Percentiles rank a stretch among this genome's conserved stretches.
Conservation (phyloP, 2,888 invertebrate species). For the Palloptera scutellata region DNA sequence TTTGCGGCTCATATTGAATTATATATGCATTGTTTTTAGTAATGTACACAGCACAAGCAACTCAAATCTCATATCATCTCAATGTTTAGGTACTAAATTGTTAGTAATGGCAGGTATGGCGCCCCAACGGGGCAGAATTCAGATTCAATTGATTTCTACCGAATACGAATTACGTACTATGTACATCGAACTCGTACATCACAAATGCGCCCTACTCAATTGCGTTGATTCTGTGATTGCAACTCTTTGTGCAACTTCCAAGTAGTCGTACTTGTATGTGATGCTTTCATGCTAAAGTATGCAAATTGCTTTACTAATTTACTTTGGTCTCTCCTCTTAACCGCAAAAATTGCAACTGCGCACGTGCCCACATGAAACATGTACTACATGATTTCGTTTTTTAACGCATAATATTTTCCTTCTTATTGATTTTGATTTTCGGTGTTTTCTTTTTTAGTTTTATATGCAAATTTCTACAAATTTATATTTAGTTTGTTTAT, state of each 20-base stretch:
- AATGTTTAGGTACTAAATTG: constrained; percentile 39
- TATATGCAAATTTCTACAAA: constrained; percentile 16
- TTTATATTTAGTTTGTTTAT: constrained; percentile 31
- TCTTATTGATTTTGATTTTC: constrained; percentile 5
- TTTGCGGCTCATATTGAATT: background rate
- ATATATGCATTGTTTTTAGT: background rate
- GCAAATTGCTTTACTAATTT: constrained; percentile 12
- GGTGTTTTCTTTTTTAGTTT: background rate
- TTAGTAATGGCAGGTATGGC: constrained; percentile 43
- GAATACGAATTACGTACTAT: background rate
- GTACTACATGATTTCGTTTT: background rate
- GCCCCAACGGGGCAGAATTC: constrained; percentile 43
- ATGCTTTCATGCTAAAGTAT: background rate
- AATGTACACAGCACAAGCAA: too few species aligned
- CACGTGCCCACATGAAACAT: constrained; percentile 24
- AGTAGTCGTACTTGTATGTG: too few species aligned
- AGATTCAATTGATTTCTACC: constrained; percentile 29
- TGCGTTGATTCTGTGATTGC: background rate
- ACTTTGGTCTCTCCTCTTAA: constrained; percentile 12
- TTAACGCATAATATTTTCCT: background rate
- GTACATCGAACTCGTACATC: too few species aligned
- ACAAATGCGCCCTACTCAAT: background rate
- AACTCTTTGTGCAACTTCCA: background rate
- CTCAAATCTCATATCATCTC: background rate
- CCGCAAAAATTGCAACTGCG: constrained; percentile 29